phyloP scores from a whole-genome alignment of 92 coral and sea anemone species.

The Desmophyllum pertusum region DNA sequence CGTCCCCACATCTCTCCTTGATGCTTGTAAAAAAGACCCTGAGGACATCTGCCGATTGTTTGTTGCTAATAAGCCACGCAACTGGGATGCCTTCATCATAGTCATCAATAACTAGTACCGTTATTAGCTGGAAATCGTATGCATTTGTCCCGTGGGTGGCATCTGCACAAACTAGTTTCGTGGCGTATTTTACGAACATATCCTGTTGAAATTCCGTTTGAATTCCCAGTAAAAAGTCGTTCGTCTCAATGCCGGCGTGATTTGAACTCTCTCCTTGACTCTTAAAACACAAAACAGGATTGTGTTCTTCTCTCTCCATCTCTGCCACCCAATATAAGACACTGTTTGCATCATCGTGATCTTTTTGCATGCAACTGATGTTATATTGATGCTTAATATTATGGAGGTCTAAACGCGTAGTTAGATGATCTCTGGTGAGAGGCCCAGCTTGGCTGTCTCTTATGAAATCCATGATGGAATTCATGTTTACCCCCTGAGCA shows the following conservation, averaged over 20 bases:
- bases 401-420: slow-evolving; percentile 12
- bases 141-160: slow-evolving; percentile 28
- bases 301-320: too few relatives aligned
- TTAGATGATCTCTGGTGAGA: slow-evolving; percentile 6
- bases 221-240: slow-evolving; percentile 19
- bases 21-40: slow-evolving; percentile 32
- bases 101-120: slow-evolving; percentile 10
- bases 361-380: too few relatives aligned
- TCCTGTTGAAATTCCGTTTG: slow-evolving; percentile 38
- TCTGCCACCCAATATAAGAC: slow-evolving; percentile 29
- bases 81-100: slow-evolving; percentile 21
- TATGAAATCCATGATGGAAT: slow-evolving; percentile 23
- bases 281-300: too few relatives aligned
- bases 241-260: not conserved
- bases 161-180: slow-evolving; percentile 21
- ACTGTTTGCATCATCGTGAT: slow-evolving; percentile 29
- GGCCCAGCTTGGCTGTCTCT: slow-evolving; percentile 23
- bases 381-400: slow-evolving; percentile 18
- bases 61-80: slow-evolving; percentile 29
- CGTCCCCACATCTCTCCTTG: slow-evolving; percentile 28
- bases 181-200: slow-evolving; percentile 19
- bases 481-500: slow-evolving; percentile 38
- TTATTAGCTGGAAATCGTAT: slow-evolving; percentile 24
- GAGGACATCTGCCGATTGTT: slow-evolving; percentile 19
- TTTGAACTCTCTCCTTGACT: slow-evolving; percentile 13